A percentile compares a stretch with the other conserved stretches of the same genome.
Evolutionary conservation across 1,140 invertebrate genomes (phyloP).

Genomic region (Drosophila ficusphila): DNA sequence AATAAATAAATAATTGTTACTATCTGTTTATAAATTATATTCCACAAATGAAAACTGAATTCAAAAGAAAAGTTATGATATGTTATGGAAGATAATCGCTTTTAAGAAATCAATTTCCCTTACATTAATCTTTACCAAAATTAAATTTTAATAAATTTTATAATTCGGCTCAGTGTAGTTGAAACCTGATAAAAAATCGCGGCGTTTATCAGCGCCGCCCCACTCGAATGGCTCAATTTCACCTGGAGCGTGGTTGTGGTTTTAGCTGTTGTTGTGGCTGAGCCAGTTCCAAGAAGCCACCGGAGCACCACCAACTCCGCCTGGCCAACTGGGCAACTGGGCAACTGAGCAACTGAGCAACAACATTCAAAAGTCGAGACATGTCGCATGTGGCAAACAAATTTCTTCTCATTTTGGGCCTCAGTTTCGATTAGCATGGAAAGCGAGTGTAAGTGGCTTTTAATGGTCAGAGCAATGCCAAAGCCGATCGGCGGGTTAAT

Average conservation of each 20-base stretch:
- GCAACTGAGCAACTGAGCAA: too few species aligned
- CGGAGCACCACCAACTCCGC: conserved; percentile 3
- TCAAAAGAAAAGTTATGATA: too few species aligned
- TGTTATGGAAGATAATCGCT: too few species aligned
- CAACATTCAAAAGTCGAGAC: conserved; percentile 17
- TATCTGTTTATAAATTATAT: too few species aligned
- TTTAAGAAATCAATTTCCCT: too few species aligned
- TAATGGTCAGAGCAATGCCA: conserved; percentile 62
- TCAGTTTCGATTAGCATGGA: conserved; percentile 51
- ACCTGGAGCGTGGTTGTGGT: conserved; percentile 15
- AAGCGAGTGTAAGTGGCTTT: conserved; percentile 64
- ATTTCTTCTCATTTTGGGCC: conserved; percentile 44
- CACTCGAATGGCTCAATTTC: conserved; percentile 12
- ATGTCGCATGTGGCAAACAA: conserved; percentile 45
- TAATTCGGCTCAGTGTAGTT: not conserved
- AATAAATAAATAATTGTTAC: not conserved
- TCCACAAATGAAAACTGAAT: too few species aligned
- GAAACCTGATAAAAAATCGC: conserved; percentile 31
- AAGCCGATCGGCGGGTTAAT: conserved; percentile 57
- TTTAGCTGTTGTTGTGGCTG: too few species aligned
- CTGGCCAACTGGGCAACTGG: conserved; percentile 11
- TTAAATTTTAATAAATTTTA: too few species aligned
- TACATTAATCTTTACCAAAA: too few species aligned
- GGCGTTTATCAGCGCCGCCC: conserved; percentile 7
- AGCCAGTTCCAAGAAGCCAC: conserved; percentile 27